phyloP scores from a whole-genome alignment of 2,797 vertebrate genomes.

The Epinephelus malabaricus region DNA sequence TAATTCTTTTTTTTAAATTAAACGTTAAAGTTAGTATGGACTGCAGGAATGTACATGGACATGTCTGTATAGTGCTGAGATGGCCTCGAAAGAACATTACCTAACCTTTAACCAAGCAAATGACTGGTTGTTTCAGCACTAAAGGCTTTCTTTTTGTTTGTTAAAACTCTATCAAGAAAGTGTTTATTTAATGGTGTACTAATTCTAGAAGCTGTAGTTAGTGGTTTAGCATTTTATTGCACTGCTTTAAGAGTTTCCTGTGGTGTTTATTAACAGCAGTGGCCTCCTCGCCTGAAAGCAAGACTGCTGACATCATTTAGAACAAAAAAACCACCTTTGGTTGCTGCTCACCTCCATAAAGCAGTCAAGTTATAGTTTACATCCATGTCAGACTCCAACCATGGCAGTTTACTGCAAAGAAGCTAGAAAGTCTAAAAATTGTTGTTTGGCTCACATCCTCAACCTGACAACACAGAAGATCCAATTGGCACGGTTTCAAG shows the following conservation, averaged over 20 bases:
- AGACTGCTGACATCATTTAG: not conserved
- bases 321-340: not conserved
- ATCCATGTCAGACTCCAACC: too few species aligned
- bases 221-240: conserved; percentile 21
- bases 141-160: not conserved
- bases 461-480: too few species aligned
- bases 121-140: not conserved
- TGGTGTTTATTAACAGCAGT: not conserved
- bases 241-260: not conserved
- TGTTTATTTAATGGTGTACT: not conserved
- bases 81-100: not conserved
- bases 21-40: too few species aligned
- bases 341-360: too few species aligned
- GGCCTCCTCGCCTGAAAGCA: not conserved
- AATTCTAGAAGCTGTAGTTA: not conserved
- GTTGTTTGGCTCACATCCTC: too few species aligned
- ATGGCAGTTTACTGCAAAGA: too few species aligned
- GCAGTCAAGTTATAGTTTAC: too few species aligned
- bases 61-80: not conserved
- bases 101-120: not conserved
- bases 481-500: too few species aligned
- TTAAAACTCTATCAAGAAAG: not conserved
- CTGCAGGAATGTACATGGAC: not conserved
- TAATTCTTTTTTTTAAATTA: too few species aligned
- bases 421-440: too few species aligned